A percentile compares a stretch with the other conserved stretches of the same genome.
Conservation (phyloP, 2,113 vertebrate genomes). For the Azemiops feae region DNA sequence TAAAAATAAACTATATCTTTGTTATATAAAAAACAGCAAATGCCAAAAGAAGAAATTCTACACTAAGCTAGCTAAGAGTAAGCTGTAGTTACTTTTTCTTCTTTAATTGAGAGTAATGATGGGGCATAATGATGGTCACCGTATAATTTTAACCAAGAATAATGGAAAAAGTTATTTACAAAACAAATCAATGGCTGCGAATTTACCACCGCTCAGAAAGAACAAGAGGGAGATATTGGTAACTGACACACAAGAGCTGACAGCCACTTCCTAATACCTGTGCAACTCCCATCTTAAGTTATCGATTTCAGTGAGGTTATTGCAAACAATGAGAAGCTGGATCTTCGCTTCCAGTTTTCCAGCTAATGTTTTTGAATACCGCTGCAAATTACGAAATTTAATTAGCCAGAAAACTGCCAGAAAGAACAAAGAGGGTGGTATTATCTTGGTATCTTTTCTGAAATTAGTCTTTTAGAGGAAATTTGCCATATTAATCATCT, state of each 20-base stretch:
- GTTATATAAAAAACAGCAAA: not conserved
- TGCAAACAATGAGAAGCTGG: slow-evolving; percentile 60
- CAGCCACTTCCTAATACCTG: slow-evolving; percentile 42
- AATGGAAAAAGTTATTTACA: slow-evolving; percentile 43
- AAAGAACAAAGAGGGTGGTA: slow-evolving; percentile 90
- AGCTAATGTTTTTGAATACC: slow-evolving; percentile 80
- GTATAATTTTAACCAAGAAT: slow-evolving; percentile 46
- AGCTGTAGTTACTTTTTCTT: slow-evolving; percentile 8
- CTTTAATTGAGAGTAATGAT: slow-evolving; percentile 20
- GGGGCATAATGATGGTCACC: slow-evolving; percentile 12
- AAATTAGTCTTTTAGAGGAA: slow-evolving; percentile 99
- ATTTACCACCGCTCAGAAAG: not conserved
- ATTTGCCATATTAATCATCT: slow-evolving; percentile 99
- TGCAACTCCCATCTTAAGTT: slow-evolving; percentile 64
- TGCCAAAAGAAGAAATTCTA: not conserved
- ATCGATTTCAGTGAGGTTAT: slow-evolving; percentile 67
- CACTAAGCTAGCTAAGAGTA: not conserved
- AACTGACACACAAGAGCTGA: slow-evolving; percentile 37
- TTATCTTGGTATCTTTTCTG: slow-evolving; percentile 99
- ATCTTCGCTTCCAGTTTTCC: slow-evolving; percentile 76
- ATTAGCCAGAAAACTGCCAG: slow-evolving; percentile 99
- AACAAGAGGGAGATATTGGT: not conserved
- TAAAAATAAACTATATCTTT: not conserved
- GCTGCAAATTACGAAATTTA: slow-evolving; percentile 95
- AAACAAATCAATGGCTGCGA: not conserved